Conservation (phyloP, 2,113 vertebrate genomes). For the Lepus americanus region DNA sequence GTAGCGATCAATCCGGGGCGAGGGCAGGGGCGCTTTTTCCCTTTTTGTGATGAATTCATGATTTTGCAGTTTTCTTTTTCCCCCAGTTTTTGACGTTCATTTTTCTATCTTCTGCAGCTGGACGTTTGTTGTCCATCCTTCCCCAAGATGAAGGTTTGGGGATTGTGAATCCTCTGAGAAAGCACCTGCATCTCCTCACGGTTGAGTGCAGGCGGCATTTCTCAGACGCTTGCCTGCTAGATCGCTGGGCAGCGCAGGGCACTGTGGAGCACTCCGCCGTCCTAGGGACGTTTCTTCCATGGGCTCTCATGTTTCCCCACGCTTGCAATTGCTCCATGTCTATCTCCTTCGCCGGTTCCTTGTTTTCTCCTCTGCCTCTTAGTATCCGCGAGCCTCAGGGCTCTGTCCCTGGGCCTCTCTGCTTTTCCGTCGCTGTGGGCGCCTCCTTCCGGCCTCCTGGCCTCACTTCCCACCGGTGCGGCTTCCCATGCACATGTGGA, state of each 20-base stretch:
- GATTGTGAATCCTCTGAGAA: not conserved
- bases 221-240: not conserved
- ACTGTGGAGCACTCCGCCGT: not conserved
- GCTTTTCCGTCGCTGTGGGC: not conserved
- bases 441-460: not conserved
- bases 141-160: slow-evolving; percentile 30
- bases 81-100: not conserved
- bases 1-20: too few species aligned
- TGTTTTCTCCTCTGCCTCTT: not conserved
- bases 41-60: slow-evolving; percentile 18
- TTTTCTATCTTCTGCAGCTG: slow-evolving; percentile 3
- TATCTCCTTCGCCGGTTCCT: not conserved
- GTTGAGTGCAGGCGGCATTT: not conserved
- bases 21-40: not conserved
- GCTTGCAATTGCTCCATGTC: not conserved
- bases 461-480: not conserved
- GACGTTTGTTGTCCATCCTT: slow-evolving; percentile 40
- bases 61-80: not conserved
- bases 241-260: not conserved
- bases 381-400: not conserved
- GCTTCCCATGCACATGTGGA: not conserved
- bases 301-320: not conserved
- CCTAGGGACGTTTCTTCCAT: not conserved
- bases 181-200: not conserved
- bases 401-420: not conserved